phyloP scores from a whole-genome alignment of 1,140 invertebrate genomes.

The Nebria ingens region DNA sequence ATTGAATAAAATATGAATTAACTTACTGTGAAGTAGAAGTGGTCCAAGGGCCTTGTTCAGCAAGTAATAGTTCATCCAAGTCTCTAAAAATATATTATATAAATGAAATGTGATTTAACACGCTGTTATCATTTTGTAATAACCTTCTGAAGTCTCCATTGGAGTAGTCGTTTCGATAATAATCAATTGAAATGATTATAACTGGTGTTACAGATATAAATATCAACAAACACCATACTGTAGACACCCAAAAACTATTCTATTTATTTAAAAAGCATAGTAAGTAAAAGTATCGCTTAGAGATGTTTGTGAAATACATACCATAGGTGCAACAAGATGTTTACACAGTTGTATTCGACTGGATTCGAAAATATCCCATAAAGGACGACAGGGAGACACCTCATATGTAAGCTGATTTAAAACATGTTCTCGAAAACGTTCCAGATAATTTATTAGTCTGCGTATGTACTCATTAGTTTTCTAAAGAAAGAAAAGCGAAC shows the following conservation, averaged over 20 bases:
- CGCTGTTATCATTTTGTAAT: neutral
- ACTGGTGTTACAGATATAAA: neutral
- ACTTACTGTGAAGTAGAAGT: neutral
- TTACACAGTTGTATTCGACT: slow-evolving; percentile 53
- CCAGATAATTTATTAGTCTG: slow-evolving; percentile 50
- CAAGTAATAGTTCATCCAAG: neutral
- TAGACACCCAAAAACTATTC: slow-evolving; percentile 1
- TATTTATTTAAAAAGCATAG: neutral
- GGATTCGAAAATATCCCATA: slow-evolving; percentile 59
- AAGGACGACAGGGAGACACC: slow-evolving; percentile 56
- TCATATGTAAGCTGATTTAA: slow-evolving; percentile 46
- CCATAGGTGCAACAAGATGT: slow-evolving; percentile 58
- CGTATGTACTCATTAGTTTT: slow-evolving; percentile 47
- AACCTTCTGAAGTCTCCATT: neutral
- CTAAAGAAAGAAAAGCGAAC: slow-evolving; percentile 33
- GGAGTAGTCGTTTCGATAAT: neutral
- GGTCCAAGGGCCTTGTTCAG: neutral
- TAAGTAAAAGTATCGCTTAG: too few species aligned
- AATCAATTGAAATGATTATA: neutral
- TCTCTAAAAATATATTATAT: slow-evolving; percentile 2
- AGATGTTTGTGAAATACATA: too few species aligned
- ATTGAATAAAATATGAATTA: neutral
- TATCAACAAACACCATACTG: neutral
- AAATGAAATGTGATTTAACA: too few species aligned
- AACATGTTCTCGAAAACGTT: slow-evolving; percentile 55